Evolutionary conservation across 1,140 invertebrate species (phyloP), one percentile per base, ranked within the genome.

Genomic region (Pseudomyrmex sp.): DNA sequence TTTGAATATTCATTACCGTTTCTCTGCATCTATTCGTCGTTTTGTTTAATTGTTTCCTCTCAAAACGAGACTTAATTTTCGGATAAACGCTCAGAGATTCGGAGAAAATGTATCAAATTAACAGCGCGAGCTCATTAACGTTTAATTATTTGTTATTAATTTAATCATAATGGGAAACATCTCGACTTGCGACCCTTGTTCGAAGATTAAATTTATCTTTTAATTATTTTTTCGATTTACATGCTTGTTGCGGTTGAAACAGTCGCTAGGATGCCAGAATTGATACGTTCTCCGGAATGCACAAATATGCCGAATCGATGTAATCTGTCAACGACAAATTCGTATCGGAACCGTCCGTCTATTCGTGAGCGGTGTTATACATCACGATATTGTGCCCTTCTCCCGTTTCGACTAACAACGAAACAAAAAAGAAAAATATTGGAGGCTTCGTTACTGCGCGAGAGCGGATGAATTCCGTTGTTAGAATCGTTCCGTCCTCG

Each of bases 1-100:
- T 82, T 82, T 75, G 70, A 82, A 75, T 75, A 75, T 82, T 74
- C 58, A 75, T 75, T 75, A 15, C 59, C 18, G 26, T 59, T 61
- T 65, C 48, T 12, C 7, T 13, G 23, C 20, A 8, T 69, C 18
- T 48, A 35, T 15, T 70, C 35, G 18, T 80, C 44, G 12, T 72
- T 35, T 7, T 72, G 72, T 68, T 80, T 80, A 80, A 80, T 80
- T 79, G 65, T 79, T 72, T 59, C 13, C 44, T 18, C 48, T 35
- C 54, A 72, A 35, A 59, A 50, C 65, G 35, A 52, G 52, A 56
- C 35, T 59, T 26, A 58, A 48, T 56, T 56, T 20, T 7, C 35
- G 54, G 20, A 26, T 50, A 10, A 70, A 66, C 15, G 68, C 18
- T 18, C 18, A 12, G n/a, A 12, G n/a, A 44, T 48, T 74, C 59